Evolutionary conservation across 2,888 invertebrate species (phyloP).

Genomic region (Anodontia alba): DNA sequence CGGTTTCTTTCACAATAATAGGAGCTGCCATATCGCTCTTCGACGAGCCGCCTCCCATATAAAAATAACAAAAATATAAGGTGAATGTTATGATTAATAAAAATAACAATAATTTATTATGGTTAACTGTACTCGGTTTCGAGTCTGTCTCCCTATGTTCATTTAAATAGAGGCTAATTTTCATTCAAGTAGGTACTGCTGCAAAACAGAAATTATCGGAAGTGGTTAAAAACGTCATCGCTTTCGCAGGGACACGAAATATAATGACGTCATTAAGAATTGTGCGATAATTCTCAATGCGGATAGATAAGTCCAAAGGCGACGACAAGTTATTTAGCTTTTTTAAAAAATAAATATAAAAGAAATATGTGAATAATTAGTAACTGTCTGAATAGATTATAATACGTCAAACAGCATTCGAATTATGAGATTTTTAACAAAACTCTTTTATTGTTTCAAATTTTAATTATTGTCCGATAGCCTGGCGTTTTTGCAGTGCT

Average conservation of each 20-base stretch:
- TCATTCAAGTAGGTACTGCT: conserved; percentile 10
- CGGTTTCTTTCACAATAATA: conserved; percentile 67
- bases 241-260: neutral
- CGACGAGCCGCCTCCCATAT: conserved; percentile 79
- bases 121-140: neutral
- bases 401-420: no score
- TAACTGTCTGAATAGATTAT: no score
- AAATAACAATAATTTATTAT: neutral
- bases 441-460: no score
- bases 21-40: conserved; percentile 72
- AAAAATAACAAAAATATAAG: conserved; percentile 42
- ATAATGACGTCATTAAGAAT: conserved; percentile 8
- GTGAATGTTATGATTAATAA: neutral
- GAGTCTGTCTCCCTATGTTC: neutral
- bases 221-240: conserved; percentile 43
- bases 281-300: no score
- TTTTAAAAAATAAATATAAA: no score
- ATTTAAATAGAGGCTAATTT: neutral
- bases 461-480: no score
- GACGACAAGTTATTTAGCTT: no score
- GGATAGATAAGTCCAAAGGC: no score
- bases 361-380: no score
- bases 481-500: no score
- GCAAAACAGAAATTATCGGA: conserved; percentile 38
- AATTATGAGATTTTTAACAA: no score